phyloP scores from a whole-genome alignment of 2,888 invertebrate species.

The Meganola albula region DNA sequence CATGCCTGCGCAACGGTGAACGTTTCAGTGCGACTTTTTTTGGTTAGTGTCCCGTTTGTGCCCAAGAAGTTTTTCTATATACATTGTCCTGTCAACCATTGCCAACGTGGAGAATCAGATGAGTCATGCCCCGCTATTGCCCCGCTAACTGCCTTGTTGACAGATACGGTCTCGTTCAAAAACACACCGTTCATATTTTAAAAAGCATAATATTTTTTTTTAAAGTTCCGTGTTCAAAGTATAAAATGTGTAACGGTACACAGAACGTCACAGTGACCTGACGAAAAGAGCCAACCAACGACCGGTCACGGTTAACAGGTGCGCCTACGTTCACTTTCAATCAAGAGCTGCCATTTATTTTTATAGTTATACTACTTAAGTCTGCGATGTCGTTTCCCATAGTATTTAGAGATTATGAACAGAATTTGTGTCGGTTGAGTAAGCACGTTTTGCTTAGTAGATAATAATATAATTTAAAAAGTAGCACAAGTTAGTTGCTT shows the following conservation, averaged over 20 bases:
- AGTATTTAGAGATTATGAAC: constrained; percentile 15
- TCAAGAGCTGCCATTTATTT: constrained; percentile 48
- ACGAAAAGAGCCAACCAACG: constrained; percentile 47
- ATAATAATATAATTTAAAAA: constrained; percentile 10
- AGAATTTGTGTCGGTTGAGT: constrained; percentile 16
- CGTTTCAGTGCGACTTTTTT: constrained; percentile 48
- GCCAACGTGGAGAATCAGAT: constrained; percentile 19
- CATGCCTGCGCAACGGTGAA: constrained; percentile 57
- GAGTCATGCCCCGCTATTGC: constrained; percentile 32
- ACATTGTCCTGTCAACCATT: constrained; percentile 57
- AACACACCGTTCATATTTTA: constrained; percentile 16
- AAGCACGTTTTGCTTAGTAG: too few relatives aligned
- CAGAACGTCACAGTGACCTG: constrained; percentile 58
- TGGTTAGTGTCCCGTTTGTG: constrained; percentile 40
- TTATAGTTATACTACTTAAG: constrained; percentile 34
- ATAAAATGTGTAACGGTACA: constrained; percentile 53
- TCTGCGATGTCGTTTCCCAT: constrained; percentile 17
- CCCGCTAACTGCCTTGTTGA: constrained; percentile 17
- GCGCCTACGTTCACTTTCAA: constrained; percentile 69
- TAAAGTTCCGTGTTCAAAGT: constrained; percentile 30
- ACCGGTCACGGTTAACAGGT: constrained; percentile 64
- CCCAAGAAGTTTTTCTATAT: constrained; percentile 42
- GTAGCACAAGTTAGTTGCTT: too few relatives aligned
- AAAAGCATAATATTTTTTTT: constrained; percentile 25
- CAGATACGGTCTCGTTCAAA: constrained; percentile 26